Base-by-base conservation (phyloP, 2,888 invertebrate genomes). In the Pachliopta kotzebuea region DNA sequence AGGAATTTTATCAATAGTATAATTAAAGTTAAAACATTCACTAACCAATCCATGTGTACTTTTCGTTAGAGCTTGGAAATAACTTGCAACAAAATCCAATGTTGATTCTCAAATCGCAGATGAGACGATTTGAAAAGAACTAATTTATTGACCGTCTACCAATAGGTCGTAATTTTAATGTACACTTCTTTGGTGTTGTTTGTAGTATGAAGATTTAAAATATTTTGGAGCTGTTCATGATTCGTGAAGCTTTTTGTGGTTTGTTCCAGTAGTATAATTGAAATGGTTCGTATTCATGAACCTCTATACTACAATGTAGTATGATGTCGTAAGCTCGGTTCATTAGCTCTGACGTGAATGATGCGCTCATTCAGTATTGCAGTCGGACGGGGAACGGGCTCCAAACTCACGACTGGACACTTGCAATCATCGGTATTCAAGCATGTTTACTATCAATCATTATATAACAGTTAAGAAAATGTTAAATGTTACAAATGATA, bases 301-400 rank as follows among this genome's bases (percentile, higher is more conserved):
- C n/a, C 18, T 45, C 45, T n/a, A 45, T n/a, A 18, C 21, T 20
- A 26, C 45, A 57, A 69, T 67, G 67, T 58, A 69, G 67, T 65
- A 69, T 68, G 65, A 69, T 71, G 70, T 70, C 65, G 71, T 67
- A 70, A 70, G 69, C 67, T 72, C 72, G 75, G 71, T 76, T 73
- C 76, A 76, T 76, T 78, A 76, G 71, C 69, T 59, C 65, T 65
- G 67, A 69, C 71, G 71, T 76, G 74, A 76, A 76, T 76, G 76
- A 77, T 74, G 74, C 71, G 73, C 70, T 74, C 71, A 67, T 70
- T 74, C 73, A 73, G 68, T 68, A 69, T 62, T 67, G 62, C 66
- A 23, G 62, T 17, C 45, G n/a, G 45, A 45, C 4, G n/a, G n/a
- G n/a, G n/a, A 2, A 52, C 50, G 21, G 8, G 50, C 21, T 52